Evolutionary conservation across 2,888 invertebrate genomes (phyloP).

Genomic region (Campoplex nolae): DNA sequence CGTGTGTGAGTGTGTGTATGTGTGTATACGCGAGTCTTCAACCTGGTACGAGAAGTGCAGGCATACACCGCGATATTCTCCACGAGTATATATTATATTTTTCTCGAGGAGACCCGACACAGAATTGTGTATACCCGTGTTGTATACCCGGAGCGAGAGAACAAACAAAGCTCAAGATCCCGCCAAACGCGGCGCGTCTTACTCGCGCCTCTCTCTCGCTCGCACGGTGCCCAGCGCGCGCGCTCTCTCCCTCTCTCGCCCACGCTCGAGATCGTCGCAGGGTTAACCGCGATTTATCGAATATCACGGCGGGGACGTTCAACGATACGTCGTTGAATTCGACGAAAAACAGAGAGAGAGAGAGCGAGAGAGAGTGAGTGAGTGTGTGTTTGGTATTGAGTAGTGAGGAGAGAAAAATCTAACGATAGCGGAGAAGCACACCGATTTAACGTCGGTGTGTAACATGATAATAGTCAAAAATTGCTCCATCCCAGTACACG

Average conservation of each 20-base stretch:
- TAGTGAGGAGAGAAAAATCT: constrained; percentile 8
- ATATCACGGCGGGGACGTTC: background rate
- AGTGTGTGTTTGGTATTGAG: background rate
- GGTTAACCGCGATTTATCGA: constrained; percentile 37
- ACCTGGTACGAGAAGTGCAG: constrained; percentile 52
- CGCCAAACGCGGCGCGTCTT: constrained; percentile 60
- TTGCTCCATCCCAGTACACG: constrained; percentile 62
- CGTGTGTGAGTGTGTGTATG: constrained; percentile 19
- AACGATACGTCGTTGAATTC: constrained; percentile 10
- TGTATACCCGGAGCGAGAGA: constrained; percentile 22
- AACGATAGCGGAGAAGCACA: constrained; percentile 59
- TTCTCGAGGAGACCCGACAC: background rate
- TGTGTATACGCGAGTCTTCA: constrained; percentile 34
- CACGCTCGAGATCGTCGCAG: constrained; percentile 36
- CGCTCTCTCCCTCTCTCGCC: constrained; percentile 27
- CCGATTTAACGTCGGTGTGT: constrained; percentile 69
- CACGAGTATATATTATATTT: constrained; percentile 35
- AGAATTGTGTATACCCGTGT: constrained; percentile 13
- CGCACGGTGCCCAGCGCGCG: background rate
- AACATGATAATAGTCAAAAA: constrained; percentile 78
- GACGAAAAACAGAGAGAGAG: background rate
- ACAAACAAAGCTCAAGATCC: constrained; percentile 53
- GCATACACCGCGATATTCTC: constrained; percentile 31
- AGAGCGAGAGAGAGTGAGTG: background rate
- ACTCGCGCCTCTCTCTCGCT: constrained; percentile 34